Evolutionary conservation across 2,113 vertebrate species (phyloP).

Genomic region (Lampris megalopsis): DNA sequence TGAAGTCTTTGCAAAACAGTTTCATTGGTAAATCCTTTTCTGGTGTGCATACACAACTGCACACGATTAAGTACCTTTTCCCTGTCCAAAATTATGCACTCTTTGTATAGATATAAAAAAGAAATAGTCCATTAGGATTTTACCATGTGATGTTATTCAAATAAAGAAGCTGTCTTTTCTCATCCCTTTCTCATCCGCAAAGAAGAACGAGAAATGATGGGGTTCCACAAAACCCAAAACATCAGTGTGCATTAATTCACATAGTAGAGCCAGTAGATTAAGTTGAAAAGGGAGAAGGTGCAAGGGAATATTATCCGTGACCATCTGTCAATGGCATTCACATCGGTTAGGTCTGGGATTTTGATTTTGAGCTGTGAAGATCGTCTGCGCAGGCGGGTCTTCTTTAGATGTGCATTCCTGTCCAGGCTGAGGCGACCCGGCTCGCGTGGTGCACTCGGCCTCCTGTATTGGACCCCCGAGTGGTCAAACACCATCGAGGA

Average conservation of each 20-base stretch:
- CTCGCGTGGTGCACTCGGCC: conserved; percentile 85
- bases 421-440: conserved; percentile 84
- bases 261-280: conserved; percentile 99
- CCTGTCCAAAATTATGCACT: conserved; percentile 16
- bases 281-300: conserved; percentile 96
- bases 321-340: conserved; percentile 97
- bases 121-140: conserved; percentile 31
- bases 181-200: conserved; percentile 47
- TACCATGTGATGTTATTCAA: conserved; percentile 23
- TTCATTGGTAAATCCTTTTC: conserved; percentile 35
- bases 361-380: conserved; percentile 97
- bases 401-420: conserved; percentile 86
- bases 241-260: conserved; percentile 89
- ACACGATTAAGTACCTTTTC: conserved; percentile 8
- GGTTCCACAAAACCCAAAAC: conserved; percentile 29
- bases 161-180: conserved; percentile 36
- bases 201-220: conserved; percentile 28
- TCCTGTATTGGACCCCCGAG: conserved; percentile 95
- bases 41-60: not conserved
- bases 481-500: conserved; percentile 92
- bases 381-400: conserved; percentile 89
- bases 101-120: conserved; percentile 47
- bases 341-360: conserved; percentile 97
- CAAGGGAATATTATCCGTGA: conserved; percentile 97
- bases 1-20: conserved; percentile 63